Percentiles rank a stretch among this genome's conserved stretches.
These are phyloP conservation scores for Notarius lentiginosus DNA, from an alignment of 2,113 vertebrate species.

Conservation along the genomic window DNA sequence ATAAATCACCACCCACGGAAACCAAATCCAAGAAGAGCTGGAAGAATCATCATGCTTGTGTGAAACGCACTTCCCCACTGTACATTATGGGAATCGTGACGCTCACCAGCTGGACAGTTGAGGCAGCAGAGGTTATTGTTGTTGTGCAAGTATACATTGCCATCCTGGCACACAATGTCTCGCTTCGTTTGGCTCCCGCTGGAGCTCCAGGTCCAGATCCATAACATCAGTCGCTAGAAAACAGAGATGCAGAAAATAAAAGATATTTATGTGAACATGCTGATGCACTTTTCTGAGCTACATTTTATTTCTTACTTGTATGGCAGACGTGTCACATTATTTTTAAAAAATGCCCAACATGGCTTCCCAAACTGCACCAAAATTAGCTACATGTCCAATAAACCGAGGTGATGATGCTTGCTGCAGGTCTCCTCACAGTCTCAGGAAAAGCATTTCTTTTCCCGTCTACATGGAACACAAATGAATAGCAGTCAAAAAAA, in stretches of 20 bases:
- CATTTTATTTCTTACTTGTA: not conserved
- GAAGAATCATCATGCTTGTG: not conserved
- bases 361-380: too few species aligned
- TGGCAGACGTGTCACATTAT: too few species aligned
- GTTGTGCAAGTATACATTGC: conserved; percentile 35
- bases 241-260: not conserved
- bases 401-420: too few species aligned
- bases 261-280: not conserved
- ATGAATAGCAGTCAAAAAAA: too few species aligned
- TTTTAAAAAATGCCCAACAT: too few species aligned
- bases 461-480: not conserved
- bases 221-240: not conserved
- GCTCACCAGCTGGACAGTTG: conserved; percentile 69
- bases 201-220: not conserved
- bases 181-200: not conserved
- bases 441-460: not conserved
- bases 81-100: not conserved
- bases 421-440: not conserved
- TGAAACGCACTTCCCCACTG: not conserved
- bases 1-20: not conserved
- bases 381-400: too few species aligned
- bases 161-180: conserved; percentile 40
- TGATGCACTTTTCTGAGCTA: not conserved
- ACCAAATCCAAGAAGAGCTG: not conserved
- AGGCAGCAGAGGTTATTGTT: conserved; percentile 63